These are phyloP conservation scores for Manis pentadactyla DNA, from an alignment of 2,797 vertebrate genomes.

Conservation along the genomic window DNA sequence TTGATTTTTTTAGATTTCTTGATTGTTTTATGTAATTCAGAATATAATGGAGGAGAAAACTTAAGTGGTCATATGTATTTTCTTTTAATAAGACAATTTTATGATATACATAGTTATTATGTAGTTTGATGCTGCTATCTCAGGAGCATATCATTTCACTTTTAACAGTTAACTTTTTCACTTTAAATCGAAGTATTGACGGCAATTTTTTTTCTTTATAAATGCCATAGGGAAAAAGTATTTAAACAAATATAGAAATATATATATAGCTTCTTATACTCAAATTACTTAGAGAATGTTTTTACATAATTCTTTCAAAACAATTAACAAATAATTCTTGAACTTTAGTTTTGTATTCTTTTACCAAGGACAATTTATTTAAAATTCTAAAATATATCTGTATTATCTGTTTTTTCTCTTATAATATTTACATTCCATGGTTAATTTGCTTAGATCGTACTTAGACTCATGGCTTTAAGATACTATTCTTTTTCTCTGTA, in stretches of 20 bases:
- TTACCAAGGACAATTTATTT: background rate
- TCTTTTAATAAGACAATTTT: background rate
- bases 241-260: background rate
- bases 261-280: background rate
- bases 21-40: conserved; percentile 2
- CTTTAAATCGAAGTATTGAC: background rate
- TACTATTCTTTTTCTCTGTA: background rate
- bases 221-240: background rate
- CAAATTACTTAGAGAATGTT: background rate
- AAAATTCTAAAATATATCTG: background rate
- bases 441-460: background rate
- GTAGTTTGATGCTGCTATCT: background rate
- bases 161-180: background rate
- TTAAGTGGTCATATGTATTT: background rate
- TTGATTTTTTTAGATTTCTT: conserved; percentile 57
- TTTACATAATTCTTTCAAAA: background rate
- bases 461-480: background rate
- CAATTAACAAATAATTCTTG: background rate
- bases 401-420: background rate
- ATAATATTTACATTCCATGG: background rate
- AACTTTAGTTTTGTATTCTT: background rate
- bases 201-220: background rate
- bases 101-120: background rate
- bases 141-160: background rate
- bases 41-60: background rate